phyloP scores from a whole-genome alignment of 2,113 vertebrate species.

The Gila orcuttii region DNA sequence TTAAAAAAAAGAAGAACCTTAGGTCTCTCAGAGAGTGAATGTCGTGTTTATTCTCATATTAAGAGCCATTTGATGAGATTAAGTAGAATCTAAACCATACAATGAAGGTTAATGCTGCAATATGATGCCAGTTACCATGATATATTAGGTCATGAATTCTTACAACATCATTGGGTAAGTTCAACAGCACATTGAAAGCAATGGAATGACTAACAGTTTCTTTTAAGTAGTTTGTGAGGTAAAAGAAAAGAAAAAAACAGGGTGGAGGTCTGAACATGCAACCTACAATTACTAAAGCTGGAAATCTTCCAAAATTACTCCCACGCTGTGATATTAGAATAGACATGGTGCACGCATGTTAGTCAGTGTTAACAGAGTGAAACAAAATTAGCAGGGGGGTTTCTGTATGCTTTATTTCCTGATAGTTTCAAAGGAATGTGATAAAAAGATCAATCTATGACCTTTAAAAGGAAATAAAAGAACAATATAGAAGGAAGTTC shows the following conservation, averaged over 20 bases:
- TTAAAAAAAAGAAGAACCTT: neutral
- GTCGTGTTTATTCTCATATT: neutral
- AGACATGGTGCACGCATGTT: neutral
- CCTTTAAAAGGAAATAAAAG: neutral
- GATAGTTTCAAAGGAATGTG: constrained; percentile 21
- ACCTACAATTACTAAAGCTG: constrained; percentile 1
- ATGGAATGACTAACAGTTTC: constrained; percentile 5
- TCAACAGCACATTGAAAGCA: neutral
- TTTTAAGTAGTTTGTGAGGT: neutral
- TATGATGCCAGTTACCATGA: neutral
- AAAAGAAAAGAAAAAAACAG: neutral
- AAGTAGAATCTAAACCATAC: constrained; percentile 14
- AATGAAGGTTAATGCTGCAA: constrained; percentile 23
- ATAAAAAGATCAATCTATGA: neutral
- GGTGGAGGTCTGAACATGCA: constrained; percentile 3
- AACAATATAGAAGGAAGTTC: neutral
- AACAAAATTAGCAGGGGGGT: neutral
- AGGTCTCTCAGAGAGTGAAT: neutral
- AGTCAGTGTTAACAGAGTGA: neutral
- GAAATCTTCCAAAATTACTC: neutral
- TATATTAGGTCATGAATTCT: constrained; percentile 4
- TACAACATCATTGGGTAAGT: neutral
- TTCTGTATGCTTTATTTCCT: neutral
- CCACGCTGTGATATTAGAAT: neutral
- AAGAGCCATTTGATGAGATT: neutral